Conservation (phyloP, 2,113 vertebrate species). For the Eolophus roseicapilla region DNA sequence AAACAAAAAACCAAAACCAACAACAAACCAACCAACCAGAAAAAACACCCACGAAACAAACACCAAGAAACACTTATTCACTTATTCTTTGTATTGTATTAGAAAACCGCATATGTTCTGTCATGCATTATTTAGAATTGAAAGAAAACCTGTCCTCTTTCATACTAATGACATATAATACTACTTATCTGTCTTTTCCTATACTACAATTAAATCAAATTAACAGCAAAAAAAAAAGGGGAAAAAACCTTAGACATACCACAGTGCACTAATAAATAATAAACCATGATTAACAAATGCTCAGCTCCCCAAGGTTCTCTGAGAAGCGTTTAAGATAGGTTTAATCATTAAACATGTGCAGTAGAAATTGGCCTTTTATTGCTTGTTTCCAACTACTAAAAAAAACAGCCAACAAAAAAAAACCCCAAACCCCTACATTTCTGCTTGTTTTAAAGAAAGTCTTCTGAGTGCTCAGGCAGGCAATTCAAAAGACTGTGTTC, state of each 20-base stretch:
- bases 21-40: neutral
- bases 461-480: neutral
- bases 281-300: neutral
- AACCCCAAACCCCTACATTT: neutral
- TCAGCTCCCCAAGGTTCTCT: neutral
- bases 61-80: neutral
- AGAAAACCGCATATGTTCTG: neutral
- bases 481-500: neutral
- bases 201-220: neutral
- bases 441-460: neutral
- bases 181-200: neutral
- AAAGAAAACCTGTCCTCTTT: neutral
- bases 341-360: neutral
- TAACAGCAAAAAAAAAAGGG: neutral
- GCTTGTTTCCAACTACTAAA: neutral
- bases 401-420: fast-evolving
- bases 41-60: neutral
- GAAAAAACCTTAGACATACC: neutral
- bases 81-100: neutral
- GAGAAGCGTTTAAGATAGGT: neutral
- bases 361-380: neutral
- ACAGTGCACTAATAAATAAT: neutral
- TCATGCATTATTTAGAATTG: neutral
- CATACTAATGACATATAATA: neutral
- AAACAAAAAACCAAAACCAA: neutral